Base-by-base conservation (phyloP, 2,113 vertebrate genomes). In the Indri indri region DNA sequence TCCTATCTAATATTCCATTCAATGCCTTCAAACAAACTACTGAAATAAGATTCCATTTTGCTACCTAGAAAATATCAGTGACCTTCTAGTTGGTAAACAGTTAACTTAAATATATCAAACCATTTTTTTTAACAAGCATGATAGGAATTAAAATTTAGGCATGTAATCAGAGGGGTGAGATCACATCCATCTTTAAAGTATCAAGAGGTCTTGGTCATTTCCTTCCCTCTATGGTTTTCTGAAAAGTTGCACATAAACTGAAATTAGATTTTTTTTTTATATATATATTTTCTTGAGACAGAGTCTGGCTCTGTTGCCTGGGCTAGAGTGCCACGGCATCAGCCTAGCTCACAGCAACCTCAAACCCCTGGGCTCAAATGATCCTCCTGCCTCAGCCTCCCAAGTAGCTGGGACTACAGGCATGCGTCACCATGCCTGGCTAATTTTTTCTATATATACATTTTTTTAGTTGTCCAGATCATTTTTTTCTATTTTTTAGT, bases 131-230 rank as follows among this genome's bases (percentile, higher is more conserved):
- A 77, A 68, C 10, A 91, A 74, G 27, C 73, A 79, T 76, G 68
- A 52, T 96, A 34, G 45, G 42, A 74, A 47, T 94, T 86, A 65
- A 86, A 96, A 61, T 92, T 52, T 59, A 90, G 27, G 27, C 74
- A 8, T 92, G 7, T 71, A 37, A 34, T 93, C 83, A 95, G 76
- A 96, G 83, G 37, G n/a, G 22, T 45, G 47, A 93, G 61, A 65
- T 54, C 40, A 61, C 42, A 76, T 80, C 20, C 66, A 84, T 96
- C 87, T 91, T 93, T 79, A 96, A 93, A 93, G 37, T 96, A 91
- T 61, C 70, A 93, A 81, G 73, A 92, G 45, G 63, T 88, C 81
- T 91, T 93, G 88, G 82, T 93, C 63, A 91, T 91, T 96, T 93
- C n/a, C 61, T 83, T 96, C 27, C 76, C 45, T 92, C 6, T 88